phyloP scores from a whole-genome alignment of 2,113 vertebrate species.

The Tragelaphus scriptus region DNA sequence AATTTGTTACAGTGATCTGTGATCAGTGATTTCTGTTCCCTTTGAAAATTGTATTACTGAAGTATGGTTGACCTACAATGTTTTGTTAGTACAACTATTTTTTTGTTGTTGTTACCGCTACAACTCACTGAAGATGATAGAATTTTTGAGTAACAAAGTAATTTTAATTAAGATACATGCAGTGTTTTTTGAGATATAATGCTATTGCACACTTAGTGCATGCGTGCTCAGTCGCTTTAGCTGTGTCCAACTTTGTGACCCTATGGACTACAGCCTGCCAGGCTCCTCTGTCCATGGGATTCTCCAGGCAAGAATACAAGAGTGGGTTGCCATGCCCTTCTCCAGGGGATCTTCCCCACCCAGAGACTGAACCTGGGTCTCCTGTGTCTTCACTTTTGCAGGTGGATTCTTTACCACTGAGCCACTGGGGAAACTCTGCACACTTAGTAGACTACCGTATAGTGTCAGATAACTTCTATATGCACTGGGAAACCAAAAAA shows the following conservation, averaged over 20 bases:
- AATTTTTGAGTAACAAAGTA: not conserved
- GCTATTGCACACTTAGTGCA: not conserved
- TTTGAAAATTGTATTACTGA: not conserved
- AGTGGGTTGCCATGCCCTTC: not conserved
- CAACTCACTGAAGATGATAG: not conserved
- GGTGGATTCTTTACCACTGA: not conserved
- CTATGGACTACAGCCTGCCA: not conserved
- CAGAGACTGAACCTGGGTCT: not conserved
- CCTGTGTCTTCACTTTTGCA: not conserved
- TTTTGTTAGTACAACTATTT: not conserved
- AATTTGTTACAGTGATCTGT: not conserved
- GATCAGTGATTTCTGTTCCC: not conserved
- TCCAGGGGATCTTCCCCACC: not conserved
- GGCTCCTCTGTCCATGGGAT: not conserved
- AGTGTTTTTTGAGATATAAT: not conserved
- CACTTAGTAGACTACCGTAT: not conserved
- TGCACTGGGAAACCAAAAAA: not conserved
- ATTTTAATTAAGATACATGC: not conserved
- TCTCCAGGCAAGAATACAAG: not conserved
- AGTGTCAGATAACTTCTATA: not conserved
- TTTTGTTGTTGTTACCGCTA: not conserved
- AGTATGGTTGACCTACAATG: not conserved
- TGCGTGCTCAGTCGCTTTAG: rapidly evolving
- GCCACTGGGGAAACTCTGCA: not conserved
- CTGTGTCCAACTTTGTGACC: not conserved